A percentile compares a stretch with the other conserved stretches of the same genome.
Evolutionary conservation across 2,113 vertebrate species (phyloP).

Genomic region (Rhizomys pruinosus): DNA sequence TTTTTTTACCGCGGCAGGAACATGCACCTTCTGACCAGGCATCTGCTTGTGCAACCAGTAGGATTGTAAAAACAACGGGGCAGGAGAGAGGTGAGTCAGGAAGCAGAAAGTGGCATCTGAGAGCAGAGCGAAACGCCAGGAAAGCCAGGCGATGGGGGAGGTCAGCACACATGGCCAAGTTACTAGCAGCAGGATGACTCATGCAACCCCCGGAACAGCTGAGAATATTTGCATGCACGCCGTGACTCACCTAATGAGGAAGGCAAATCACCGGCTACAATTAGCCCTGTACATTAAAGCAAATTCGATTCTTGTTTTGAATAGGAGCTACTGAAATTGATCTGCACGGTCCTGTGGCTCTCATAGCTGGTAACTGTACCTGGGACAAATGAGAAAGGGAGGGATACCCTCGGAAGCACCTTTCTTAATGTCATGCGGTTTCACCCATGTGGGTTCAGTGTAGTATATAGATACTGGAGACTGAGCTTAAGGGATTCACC

Average conservation of each 20-base stretch:
- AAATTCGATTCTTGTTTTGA: conserved; percentile 27
- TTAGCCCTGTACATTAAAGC: conserved; percentile 43
- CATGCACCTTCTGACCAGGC: not conserved
- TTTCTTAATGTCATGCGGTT: not conserved
- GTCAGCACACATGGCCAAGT: not conserved
- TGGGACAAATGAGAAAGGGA: not conserved
- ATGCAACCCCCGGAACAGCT: not conserved
- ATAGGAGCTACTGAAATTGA: conserved; percentile 49
- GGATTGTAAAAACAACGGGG: conserved; percentile 7
- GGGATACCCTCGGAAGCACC: not conserved
- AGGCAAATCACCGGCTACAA: conserved; percentile 40
- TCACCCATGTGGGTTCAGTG: not conserved
- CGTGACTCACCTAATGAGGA: conserved; percentile 30
- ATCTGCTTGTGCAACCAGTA: conserved; percentile 27
- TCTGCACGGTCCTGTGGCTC: not conserved
- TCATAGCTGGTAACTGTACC: not conserved
- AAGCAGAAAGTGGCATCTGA: not conserved
- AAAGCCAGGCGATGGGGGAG: not conserved
- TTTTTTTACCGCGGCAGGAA: not conserved
- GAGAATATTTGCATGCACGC: not conserved
- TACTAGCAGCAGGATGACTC: conserved; percentile 3
- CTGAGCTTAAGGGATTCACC: not conserved
- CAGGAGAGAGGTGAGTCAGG: conserved; percentile 1
- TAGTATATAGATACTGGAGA: not conserved
- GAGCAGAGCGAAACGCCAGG: not conserved